Evolutionary conservation across 1,140 invertebrate genomes (phyloP).

Genomic region (Drosophila pandora): DNA sequence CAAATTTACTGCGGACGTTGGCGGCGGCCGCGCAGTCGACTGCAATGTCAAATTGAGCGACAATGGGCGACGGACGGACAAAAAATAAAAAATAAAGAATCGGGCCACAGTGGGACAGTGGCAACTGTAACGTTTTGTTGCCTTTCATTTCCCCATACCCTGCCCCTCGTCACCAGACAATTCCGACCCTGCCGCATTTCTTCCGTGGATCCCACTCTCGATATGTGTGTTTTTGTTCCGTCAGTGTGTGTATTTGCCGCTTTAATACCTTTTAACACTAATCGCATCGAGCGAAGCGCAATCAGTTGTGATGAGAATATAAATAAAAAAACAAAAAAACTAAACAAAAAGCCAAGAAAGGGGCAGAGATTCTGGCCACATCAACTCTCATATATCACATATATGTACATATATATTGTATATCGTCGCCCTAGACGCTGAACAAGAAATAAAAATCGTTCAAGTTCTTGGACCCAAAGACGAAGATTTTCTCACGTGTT

Average conservation of each 20-base stretch:
- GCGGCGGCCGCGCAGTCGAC: slow-evolving; percentile 13
- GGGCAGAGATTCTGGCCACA: slow-evolving; percentile 49
- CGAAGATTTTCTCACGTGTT: slow-evolving; percentile 78
- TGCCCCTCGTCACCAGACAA: slow-evolving; percentile 5
- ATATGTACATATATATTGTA: slow-evolving; percentile 17
- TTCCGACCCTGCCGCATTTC: slow-evolving; percentile 4
- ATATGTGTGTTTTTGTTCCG: slow-evolving; percentile 10
- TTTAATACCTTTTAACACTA: slow-evolving; percentile 83
- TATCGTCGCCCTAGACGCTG: slow-evolving; percentile 69
- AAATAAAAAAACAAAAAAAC: slow-evolving; percentile 64
- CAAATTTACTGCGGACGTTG: slow-evolving; percentile 76
- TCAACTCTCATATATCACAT: slow-evolving; percentile 16
- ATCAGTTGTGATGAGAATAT: slow-evolving; percentile 82
- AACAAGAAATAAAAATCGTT: slow-evolving; percentile 82
- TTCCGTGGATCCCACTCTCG: slow-evolving; percentile 26
- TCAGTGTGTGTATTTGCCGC: slow-evolving; percentile 76
- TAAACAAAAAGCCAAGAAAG: slow-evolving; percentile 48
- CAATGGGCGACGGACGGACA: slow-evolving; percentile 63
- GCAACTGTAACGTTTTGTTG: slow-evolving; percentile 81
- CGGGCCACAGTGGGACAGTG: slow-evolving; percentile 77
- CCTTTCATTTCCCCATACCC: slow-evolving; percentile 44
- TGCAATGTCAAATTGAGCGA: slow-evolving; percentile 79
- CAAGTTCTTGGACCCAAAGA: slow-evolving; percentile 70
- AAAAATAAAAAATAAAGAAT: slow-evolving; percentile 21
- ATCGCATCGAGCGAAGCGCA: slow-evolving; percentile 81